Percentiles rank a stretch among this genome's conserved stretches.
Evolutionary conservation across 2,113 vertebrate species (phyloP).

Genomic region (Pampusana beccarii): DNA sequence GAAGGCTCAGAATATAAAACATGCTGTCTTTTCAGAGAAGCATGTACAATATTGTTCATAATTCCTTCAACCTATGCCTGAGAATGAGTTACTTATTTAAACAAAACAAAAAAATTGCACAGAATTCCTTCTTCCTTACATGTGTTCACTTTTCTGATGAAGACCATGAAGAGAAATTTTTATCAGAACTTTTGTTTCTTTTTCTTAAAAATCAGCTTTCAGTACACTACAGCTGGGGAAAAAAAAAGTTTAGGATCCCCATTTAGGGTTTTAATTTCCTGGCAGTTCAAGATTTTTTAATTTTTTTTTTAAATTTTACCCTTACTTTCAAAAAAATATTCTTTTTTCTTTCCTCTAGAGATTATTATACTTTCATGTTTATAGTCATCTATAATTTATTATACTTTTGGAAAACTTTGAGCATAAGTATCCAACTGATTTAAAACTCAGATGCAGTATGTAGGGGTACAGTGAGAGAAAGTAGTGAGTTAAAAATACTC

Average conservation of each 20-base stretch:
- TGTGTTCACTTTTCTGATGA: not conserved
- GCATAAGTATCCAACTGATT: not conserved
- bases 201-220: not conserved
- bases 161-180: not conserved
- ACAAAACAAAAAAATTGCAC: not conserved
- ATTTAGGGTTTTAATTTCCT: not conserved
- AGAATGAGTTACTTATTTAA: not conserved
- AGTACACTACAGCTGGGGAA: not conserved
- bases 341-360: not conserved
- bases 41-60: not conserved
- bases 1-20: not conserved
- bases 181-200: not conserved
- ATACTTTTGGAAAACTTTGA: not conserved
- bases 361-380: not conserved
- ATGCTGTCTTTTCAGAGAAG: not conserved
- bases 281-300: no score
- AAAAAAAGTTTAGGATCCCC: not conserved
- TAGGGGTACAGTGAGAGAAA: not conserved
- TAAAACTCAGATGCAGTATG: not conserved
- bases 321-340: not conserved
- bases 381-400: not conserved
- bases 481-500: not conserved
- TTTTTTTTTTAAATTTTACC: not conserved
- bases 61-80: not conserved
- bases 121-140: not conserved